Evolutionary conservation across 1,140 invertebrate genomes (phyloP).

Genomic region (Panulirus ornatus): DNA sequence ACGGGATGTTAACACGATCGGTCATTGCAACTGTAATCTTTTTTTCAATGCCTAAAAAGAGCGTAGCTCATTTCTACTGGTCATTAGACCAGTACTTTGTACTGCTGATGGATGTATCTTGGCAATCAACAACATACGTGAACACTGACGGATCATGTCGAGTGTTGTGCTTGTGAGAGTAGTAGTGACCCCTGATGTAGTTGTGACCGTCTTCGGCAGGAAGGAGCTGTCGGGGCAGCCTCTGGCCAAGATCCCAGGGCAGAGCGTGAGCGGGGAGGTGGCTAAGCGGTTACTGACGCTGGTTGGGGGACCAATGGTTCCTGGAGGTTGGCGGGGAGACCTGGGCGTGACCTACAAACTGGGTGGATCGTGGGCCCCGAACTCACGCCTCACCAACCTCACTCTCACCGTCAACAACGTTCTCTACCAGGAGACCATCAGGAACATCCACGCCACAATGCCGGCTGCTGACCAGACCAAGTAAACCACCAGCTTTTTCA

Average conservation of each 20-base stretch:
- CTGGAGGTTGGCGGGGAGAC: constrained; percentile 25
- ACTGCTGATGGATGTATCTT: too few species aligned
- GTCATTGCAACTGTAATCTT: too few species aligned
- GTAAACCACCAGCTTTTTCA: not conserved
- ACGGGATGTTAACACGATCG: too few species aligned
- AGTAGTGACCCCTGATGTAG: too few species aligned
- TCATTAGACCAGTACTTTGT: too few species aligned
- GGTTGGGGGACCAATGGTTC: constrained; percentile 20
- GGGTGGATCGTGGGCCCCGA: constrained; percentile 19
- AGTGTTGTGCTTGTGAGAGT: too few species aligned
- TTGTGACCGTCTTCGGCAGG: not conserved
- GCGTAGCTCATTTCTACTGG: too few species aligned
- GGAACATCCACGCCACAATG: constrained; percentile 49
- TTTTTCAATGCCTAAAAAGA: too few species aligned
- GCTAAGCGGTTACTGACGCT: not conserved
- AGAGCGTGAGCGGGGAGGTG: not conserved
- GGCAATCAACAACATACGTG: too few species aligned
- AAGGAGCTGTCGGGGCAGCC: not conserved
- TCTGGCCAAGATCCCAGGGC: constrained; percentile 15
- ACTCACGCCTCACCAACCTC: constrained; percentile 1
- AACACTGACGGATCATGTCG: too few species aligned
- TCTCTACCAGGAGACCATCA: not conserved
- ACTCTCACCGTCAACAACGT: constrained; percentile 51
- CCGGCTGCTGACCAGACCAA: constrained; percentile 42
- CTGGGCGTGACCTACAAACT: constrained; percentile 21